These are phyloP conservation scores for Poeciliopsis presidionis DNA, from an alignment of 2,797 vertebrate genomes.

Conservation along the genomic window DNA sequence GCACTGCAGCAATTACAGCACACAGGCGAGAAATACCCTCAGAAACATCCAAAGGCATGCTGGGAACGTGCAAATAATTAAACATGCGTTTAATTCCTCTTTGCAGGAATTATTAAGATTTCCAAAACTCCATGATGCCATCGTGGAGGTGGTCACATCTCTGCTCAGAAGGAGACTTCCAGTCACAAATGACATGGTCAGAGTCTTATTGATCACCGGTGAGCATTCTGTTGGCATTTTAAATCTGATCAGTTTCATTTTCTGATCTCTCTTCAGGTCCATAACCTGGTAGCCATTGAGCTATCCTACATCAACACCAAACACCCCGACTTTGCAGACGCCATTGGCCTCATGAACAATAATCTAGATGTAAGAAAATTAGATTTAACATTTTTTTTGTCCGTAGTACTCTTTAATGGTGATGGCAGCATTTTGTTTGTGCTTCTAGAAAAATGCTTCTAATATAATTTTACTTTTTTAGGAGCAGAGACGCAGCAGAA, in stretches of 20 bases:
- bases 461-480: slow-evolving; percentile 47
- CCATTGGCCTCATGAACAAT: slow-evolving; percentile 96
- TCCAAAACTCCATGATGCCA: slow-evolving; percentile 96
- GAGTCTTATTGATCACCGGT: slow-evolving; percentile 8
- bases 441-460: not conserved
- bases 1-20: slow-evolving; percentile 89
- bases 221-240: not conserved
- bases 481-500: slow-evolving; percentile 95
- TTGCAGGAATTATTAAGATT: slow-evolving; percentile 92
- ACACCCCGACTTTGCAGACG: slow-evolving; percentile 97
- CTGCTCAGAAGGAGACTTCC: slow-evolving; percentile 93
- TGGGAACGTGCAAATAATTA: not conserved
- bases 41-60: slow-evolving; percentile 25
- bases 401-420: not conserved
- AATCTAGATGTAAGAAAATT: slow-evolving; percentile 89
- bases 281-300: slow-evolving; percentile 97
- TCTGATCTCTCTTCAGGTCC: slow-evolving; percentile 82
- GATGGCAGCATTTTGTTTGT: not conserved
- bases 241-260: not conserved
- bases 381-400: not conserved
- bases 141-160: slow-evolving; percentile 97
- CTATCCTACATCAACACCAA: slow-evolving; percentile 99
- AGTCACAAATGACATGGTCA: slow-evolving; percentile 98
- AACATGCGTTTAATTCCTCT: not conserved
- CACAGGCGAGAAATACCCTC: slow-evolving; percentile 65